Conservation (phyloP, 2,888 invertebrate genomes). For the Ormyrus pomaceus region DNA sequence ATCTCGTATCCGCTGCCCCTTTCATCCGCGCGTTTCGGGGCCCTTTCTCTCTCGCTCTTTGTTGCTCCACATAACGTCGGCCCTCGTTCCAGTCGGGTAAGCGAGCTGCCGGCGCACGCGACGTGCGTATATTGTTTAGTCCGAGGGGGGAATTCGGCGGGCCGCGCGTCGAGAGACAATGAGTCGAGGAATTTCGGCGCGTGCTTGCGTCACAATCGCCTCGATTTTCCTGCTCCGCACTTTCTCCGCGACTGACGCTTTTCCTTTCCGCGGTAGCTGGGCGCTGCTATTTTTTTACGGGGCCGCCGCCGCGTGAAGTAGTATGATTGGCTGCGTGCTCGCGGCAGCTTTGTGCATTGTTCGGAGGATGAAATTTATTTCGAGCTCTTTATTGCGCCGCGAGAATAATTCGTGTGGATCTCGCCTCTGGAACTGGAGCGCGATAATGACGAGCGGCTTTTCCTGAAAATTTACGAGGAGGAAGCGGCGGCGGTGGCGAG, state of each 20-base stretch:
- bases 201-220: conserved; percentile 17
- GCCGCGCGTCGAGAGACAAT: conserved; percentile 27
- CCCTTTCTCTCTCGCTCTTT: not conserved
- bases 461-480: not conserved
- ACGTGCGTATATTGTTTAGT: conserved; percentile 27
- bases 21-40: not conserved
- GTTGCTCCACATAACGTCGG: not conserved
- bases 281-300: too few species aligned
- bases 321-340: too few species aligned
- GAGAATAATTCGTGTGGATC: not conserved
- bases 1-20: not conserved
- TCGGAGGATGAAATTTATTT: too few species aligned
- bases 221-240: conserved; percentile 27
- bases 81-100: conserved; percentile 33
- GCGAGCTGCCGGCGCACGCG: not conserved
- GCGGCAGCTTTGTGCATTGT: too few species aligned
- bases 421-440: too few species aligned
- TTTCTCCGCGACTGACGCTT: conserved; percentile 22
- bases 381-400: too few species aligned
- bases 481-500: conserved; percentile 27
- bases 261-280: not conserved
- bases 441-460: not conserved
- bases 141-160: conserved; percentile 6
- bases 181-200: conserved; percentile 25
- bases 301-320: too few species aligned